Evolutionary conservation across 2,888 invertebrate genomes (phyloP).

Genomic region (Mechanitis mazaeus): DNA sequence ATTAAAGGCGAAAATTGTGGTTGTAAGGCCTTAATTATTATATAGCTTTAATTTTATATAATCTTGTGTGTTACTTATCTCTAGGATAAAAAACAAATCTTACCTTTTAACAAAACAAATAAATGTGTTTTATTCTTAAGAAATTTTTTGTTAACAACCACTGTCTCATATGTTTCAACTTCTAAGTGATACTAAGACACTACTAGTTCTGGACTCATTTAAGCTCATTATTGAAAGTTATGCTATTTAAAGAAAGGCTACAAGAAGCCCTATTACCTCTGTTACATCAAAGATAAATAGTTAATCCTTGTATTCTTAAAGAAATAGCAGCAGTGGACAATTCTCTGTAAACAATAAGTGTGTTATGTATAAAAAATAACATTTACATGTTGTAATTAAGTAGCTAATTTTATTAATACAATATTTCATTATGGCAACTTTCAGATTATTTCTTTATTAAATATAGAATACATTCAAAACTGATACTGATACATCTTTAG

Average conservation of each 20-base stretch:
- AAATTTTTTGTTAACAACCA: too few relatives aligned
- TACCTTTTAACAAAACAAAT: too few relatives aligned
- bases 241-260: constrained; percentile 11
- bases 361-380: not conserved
- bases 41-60: too few relatives aligned
- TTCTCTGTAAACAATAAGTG: constrained; percentile 30
- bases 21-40: not conserved
- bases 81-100: too few relatives aligned
- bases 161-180: not conserved
- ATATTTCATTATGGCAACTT: too few relatives aligned
- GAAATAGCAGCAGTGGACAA: constrained; percentile 11
- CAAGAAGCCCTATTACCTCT: constrained; percentile 14
- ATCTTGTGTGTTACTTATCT: too few relatives aligned
- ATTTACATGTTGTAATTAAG: too few relatives aligned
- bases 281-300: constrained; percentile 16
- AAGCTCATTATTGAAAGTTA: constrained; percentile 15
- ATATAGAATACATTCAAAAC: too few relatives aligned
- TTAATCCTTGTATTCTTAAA: constrained; percentile 12
- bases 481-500: too few relatives aligned
- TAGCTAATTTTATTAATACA: too few relatives aligned
- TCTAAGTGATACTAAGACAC: not conserved
- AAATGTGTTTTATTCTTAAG: too few relatives aligned
- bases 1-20: not conserved
- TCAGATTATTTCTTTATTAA: too few relatives aligned
- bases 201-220: not conserved